These are phyloP conservation scores for Probaryconus sp. DNA, from an alignment of 1,140 invertebrate genomes.

Conservation along the genomic window DNA sequence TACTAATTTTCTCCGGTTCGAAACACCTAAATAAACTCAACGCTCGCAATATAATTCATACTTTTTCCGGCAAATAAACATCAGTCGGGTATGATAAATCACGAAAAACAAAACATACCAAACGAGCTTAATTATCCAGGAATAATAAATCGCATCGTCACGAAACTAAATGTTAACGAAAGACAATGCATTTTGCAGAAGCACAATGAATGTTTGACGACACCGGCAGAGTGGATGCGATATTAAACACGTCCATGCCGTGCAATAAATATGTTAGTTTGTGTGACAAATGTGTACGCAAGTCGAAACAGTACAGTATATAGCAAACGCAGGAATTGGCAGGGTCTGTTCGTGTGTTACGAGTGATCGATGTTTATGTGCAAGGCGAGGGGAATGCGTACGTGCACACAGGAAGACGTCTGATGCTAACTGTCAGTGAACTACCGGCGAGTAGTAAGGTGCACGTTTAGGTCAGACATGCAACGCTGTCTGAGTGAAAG, in stretches of 20 bases:
- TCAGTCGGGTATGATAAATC: constrained; percentile 2
- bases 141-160: constrained; percentile 11
- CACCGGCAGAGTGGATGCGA: too few relatives aligned
- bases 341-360: constrained; percentile 23
- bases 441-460: constrained; percentile 33
- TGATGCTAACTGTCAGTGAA: constrained; percentile 27
- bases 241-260: constrained; percentile 31
- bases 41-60: too few relatives aligned
- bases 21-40: too few relatives aligned
- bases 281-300: constrained; percentile 46
- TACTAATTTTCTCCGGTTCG: too few relatives aligned
- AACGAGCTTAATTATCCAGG: constrained; percentile 18
- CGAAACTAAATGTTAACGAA: constrained; percentile 35
- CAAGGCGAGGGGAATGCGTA: neutral
- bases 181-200: constrained; percentile 39
- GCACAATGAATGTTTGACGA: constrained; percentile 46
- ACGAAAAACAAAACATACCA: too few relatives aligned
- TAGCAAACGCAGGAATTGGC: too few relatives aligned
- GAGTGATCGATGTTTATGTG: constrained; percentile 32
- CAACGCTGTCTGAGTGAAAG: constrained; percentile 17
- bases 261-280: constrained; percentile 46
- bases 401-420: constrained; percentile 28
- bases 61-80: too few relatives aligned
- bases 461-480: constrained; percentile 37
- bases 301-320: constrained; percentile 32